These are phyloP conservation scores for Eupeodes latifasciatus DNA, from an alignment of 2,888 invertebrate species.

Conservation along the genomic window DNA sequence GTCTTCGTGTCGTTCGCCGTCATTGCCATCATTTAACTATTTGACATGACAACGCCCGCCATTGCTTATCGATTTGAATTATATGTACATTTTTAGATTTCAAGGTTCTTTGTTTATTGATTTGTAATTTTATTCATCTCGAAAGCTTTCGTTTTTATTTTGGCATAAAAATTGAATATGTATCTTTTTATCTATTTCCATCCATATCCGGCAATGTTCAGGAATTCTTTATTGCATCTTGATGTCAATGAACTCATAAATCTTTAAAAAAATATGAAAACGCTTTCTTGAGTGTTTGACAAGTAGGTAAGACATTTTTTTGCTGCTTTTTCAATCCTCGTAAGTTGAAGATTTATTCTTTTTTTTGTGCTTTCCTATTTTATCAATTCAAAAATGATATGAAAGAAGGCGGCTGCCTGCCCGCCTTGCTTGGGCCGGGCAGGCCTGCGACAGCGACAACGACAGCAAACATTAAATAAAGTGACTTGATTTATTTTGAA, in stretches of 20 bases:
- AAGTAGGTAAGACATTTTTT: slow-evolving; percentile 23
- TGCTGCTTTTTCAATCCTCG: background rate
- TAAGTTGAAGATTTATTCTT: slow-evolving; percentile 32
- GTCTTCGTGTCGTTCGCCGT: background rate
- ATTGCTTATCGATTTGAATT: slow-evolving; percentile 62
- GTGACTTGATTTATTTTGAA: slow-evolving; percentile 44
- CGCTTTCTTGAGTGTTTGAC: slow-evolving; percentile 37
- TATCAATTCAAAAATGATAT: slow-evolving; percentile 7
- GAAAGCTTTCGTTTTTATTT: slow-evolving; percentile 60
- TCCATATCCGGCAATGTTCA: no score
- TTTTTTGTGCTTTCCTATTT: background rate
- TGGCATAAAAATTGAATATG: background rate
- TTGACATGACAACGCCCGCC: background rate
- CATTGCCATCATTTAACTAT: background rate
- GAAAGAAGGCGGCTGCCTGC: background rate
- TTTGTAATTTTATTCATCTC: slow-evolving; percentile 59
- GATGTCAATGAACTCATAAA: slow-evolving; percentile 64
- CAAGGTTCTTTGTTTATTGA: slow-evolving; percentile 71
- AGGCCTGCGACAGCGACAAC: background rate
- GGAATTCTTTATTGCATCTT: background rate
- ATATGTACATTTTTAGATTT: slow-evolving; percentile 65
- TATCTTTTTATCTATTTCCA: no score
- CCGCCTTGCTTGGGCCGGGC: background rate
- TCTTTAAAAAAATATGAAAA: slow-evolving; percentile 23
- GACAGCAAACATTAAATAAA: background rate